Evolutionary conservation across 2,113 vertebrate species (phyloP).

Genomic region (Gobiocypris rarus): DNA sequence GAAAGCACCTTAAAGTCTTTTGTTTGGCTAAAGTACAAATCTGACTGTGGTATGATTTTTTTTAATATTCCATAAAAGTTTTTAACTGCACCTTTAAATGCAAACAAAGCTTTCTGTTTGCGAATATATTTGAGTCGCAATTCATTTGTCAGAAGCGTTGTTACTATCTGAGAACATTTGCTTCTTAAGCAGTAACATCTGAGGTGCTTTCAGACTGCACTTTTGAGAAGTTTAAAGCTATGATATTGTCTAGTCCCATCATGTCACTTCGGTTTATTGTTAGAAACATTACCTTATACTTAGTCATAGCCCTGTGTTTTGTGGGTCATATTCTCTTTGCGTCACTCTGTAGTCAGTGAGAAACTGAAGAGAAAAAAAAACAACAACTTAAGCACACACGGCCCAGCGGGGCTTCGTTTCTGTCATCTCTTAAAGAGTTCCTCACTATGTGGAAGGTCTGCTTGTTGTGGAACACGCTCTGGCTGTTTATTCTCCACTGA

Average conservation of each 20-base stretch:
- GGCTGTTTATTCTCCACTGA: conserved; percentile 50
- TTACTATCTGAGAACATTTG: conserved; percentile 1
- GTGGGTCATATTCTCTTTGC: conserved; percentile 36
- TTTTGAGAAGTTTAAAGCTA: conserved; percentile 23
- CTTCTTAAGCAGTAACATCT: conserved; percentile 2
- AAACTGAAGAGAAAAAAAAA: not conserved
- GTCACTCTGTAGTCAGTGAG: not conserved
- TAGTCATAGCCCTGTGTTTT: conserved; percentile 41
- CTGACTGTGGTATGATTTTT: not conserved
- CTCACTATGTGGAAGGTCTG: conserved; percentile 16
- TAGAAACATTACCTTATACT: conserved; percentile 37
- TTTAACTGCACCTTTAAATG: not conserved
- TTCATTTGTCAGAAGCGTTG: not conserved
- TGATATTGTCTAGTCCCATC: conserved; percentile 29
- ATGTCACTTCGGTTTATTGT: conserved; percentile 26
- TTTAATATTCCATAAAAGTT: not conserved
- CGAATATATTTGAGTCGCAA: not conserved
- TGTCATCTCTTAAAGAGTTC: conserved; percentile 33
- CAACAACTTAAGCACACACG: conserved; percentile 18
- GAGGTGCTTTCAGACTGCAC: conserved; percentile 10
- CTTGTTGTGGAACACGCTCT: conserved; percentile 42
- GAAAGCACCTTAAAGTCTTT: not conserved
- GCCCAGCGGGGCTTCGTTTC: conserved; percentile 23
- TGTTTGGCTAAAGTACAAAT: not conserved
- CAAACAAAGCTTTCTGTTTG: not conserved